Evolutionary conservation across 2,888 invertebrate genomes (phyloP).

Genomic region (Gymnoscelis rufifasciata): DNA sequence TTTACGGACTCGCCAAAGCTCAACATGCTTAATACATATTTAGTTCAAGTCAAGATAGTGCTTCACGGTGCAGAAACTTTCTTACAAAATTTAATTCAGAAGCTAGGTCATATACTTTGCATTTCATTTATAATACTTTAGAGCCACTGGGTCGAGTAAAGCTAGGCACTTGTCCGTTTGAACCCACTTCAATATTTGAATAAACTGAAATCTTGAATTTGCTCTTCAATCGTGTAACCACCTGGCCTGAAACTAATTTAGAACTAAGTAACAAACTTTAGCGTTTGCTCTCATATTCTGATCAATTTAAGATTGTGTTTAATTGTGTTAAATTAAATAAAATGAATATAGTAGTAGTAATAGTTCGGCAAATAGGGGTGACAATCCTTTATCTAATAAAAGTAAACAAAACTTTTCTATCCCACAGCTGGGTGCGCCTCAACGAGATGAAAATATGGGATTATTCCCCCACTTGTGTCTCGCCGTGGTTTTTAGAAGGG

Average conservation of each 20-base stretch:
- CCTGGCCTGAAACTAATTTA: constrained; percentile 3
- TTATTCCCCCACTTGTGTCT: constrained; percentile 83
- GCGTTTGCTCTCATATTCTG: not conserved
- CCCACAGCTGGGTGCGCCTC: constrained; percentile 82
- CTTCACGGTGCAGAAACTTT: not conserved
- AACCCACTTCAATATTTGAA: constrained; percentile 7
- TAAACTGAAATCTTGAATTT: constrained; percentile 8
- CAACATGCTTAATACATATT: no score
- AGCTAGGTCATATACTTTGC: not conserved
- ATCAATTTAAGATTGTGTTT: not conserved
- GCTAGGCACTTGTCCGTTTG: not conserved
- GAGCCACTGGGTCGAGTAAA: not conserved
- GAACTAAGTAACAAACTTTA: constrained; percentile 2
- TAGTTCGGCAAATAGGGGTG: no score
- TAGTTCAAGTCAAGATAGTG: not conserved
- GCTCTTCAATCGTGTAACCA: constrained; percentile 2
- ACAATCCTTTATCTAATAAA: no score
- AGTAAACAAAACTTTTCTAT: no score
- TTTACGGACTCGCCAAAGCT: not conserved
- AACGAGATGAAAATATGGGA: constrained; percentile 85
- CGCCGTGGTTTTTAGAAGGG: constrained; percentile 85
- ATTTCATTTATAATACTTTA: not conserved
- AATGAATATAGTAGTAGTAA: no score
- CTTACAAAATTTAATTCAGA: constrained; percentile 6
- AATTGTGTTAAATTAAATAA: not conserved